These are phyloP conservation scores for Morone saxatilis DNA, from an alignment of 2,113 vertebrate species.

Conservation along the genomic window DNA sequence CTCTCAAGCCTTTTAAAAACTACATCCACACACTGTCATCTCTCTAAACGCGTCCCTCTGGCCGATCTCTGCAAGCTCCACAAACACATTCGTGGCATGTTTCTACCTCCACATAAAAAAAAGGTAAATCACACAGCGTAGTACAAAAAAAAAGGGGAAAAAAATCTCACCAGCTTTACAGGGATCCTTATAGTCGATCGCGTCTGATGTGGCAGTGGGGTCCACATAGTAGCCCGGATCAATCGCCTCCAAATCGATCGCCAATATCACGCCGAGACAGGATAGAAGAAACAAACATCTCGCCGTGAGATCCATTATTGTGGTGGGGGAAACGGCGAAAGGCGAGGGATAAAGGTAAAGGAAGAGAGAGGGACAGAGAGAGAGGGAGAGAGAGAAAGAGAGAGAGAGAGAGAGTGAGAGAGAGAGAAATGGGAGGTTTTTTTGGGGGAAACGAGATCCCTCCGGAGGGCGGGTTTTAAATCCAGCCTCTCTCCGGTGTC, in stretches of 20 bases:
- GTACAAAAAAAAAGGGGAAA: not conserved
- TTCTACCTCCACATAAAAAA: conserved; percentile 50
- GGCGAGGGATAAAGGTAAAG: conserved; percentile 81
- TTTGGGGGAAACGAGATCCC: conserved; percentile 79
- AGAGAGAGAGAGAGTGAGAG: conserved; percentile 31
- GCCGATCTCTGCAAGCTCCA: conserved; percentile 39
- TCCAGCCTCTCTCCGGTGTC: conserved; percentile 82
- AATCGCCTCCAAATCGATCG: conserved; percentile 81
- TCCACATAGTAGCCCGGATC: conserved; percentile 84
- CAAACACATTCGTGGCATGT: conserved; percentile 78
- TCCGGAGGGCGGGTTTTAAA: conserved; percentile 87
- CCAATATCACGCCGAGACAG: conserved; percentile 77
- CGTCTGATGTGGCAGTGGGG: conserved; percentile 79
- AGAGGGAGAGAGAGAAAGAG: conserved; percentile 37
- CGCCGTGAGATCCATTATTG: conserved; percentile 84
- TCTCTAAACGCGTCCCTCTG: conserved; percentile 36
- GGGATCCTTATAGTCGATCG: conserved; percentile 86
- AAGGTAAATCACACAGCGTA: conserved; percentile 56
- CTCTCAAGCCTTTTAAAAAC: conserved; percentile 61
- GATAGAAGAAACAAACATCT: conserved; percentile 80
- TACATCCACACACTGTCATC: conserved; percentile 77
- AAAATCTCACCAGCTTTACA: conserved; percentile 85
- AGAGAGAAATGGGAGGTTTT: conserved; percentile 83
- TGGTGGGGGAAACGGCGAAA: conserved; percentile 76
- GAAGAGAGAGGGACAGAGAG: conserved; percentile 59